Evolutionary conservation across 2,888 invertebrate species (phyloP), one percentile per base, ranked within the genome.

Genomic region (Abrostola triplasia): DNA sequence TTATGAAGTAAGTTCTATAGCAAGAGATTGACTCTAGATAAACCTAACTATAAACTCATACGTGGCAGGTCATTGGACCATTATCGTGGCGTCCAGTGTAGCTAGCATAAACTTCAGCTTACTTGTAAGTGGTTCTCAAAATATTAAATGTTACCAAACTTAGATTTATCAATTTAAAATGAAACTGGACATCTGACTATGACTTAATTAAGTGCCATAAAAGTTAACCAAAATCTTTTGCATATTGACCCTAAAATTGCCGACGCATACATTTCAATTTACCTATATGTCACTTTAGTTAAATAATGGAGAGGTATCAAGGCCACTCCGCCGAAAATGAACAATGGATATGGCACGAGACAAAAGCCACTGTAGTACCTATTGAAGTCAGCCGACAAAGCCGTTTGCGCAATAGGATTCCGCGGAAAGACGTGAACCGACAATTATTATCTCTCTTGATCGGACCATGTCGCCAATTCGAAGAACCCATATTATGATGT

Each of bases 321-420:
- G 93, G 93, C 85, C 90, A 78, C 70, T 75, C 77, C 79, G 82
- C 86, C 90, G 79, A 89, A 91, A 92, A 88, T 88, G 91, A 94
- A 94, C 94, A 94, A 94, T 94, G 91, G 90, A 73, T 81, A 81
- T 88, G 89, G 91, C 92, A 90, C 91, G 91, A 93, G 91, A 94
- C 93, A 93, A 93, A 92, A 92, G 92, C 84, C 85, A 79, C 81
- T 84, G 86, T 85, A 86, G 87, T 90, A 82, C 81, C 80, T 83
- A 93, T 91, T 90, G 91, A 92, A 90, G 90, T 84, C 86, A 80
- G 86, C 93, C 93, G 92, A 93, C 94, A 92, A 92, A 92, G 93
- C 92, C 88, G 91, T 91, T 93, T 93, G 92, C 93, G 92, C 93
- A 94, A 94, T 93, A 89, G 88, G 89, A 93, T 94, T 94, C 94